Evolutionary conservation across 2,797 vertebrate species (phyloP).

Genomic region (Mionectes olivaceus): DNA sequence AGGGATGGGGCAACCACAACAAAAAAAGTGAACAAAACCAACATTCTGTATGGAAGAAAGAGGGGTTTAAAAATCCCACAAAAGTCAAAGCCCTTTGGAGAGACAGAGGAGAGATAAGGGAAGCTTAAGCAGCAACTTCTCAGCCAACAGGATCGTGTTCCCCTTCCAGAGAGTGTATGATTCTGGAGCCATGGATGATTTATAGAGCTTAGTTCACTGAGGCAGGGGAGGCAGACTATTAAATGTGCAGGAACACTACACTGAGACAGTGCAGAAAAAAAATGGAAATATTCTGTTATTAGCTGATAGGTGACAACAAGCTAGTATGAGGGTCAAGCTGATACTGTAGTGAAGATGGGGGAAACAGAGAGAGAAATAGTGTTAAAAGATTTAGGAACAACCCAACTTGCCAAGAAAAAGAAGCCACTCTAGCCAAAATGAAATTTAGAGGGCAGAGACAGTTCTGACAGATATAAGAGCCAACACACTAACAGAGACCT

Average conservation of each 20-base stretch:
- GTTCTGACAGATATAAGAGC: not conserved
- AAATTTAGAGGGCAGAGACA: not conserved
- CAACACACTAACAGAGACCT: not conserved
- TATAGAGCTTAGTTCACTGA: not conserved
- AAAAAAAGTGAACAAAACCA: not conserved
- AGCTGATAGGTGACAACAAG: not conserved
- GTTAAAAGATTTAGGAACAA: not conserved
- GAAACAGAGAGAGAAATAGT: not conserved
- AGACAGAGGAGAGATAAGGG: not conserved
- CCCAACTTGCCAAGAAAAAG: not conserved
- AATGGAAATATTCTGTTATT: not conserved
- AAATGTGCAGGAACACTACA: not conserved
- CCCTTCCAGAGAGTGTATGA: not conserved
- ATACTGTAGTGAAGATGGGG: not conserved
- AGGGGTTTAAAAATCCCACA: not conserved
- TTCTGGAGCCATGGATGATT: slow-evolving; percentile 3
- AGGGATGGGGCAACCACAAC: not conserved
- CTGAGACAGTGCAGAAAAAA: not conserved
- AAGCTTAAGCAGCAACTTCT: not conserved
- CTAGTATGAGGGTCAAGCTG: not conserved
- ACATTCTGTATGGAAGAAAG: not conserved
- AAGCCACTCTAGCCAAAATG: not conserved
- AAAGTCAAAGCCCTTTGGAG: not conserved
- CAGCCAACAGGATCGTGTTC: not conserved
- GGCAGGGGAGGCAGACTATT: not conserved